Conservation (phyloP, 2,888 invertebrate genomes). For the Machimus atricapillus region DNA sequence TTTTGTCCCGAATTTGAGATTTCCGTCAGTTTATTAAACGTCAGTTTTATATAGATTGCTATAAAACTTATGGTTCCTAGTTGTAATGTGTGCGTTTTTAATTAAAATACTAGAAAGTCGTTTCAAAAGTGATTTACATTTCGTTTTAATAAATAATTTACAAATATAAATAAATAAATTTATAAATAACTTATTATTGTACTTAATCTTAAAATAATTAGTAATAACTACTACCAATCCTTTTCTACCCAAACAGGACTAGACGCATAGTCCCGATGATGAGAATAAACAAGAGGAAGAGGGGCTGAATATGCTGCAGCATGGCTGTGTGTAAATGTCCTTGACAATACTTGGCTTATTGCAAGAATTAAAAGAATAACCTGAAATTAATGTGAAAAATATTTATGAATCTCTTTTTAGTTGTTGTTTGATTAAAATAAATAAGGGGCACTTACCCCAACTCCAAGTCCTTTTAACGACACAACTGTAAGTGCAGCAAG, state of each 20-base stretch:
- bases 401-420: not conserved
- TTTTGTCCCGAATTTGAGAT: too few relatives aligned
- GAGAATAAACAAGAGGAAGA: slow-evolving; percentile 63
- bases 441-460: slow-evolving; percentile 65
- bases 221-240: slow-evolving; percentile 54
- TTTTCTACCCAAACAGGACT: slow-evolving; percentile 62
- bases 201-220: not conserved
- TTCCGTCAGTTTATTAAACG: too few relatives aligned
- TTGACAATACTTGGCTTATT: slow-evolving; percentile 65
- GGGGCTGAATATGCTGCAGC: slow-evolving; percentile 63
- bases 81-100: too few relatives aligned
- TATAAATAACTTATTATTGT: not conserved
- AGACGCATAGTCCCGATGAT: slow-evolving; percentile 54
- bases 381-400: slow-evolving; percentile 44
- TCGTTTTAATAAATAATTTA: not conserved
- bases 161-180: not conserved
- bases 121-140: not conserved
- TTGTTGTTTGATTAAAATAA: not conserved
- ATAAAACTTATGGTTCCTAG: not conserved
- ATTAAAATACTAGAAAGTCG: not conserved
- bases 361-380: slow-evolving; percentile 67
- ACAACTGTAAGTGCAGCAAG: slow-evolving; percentile 74
- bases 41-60: not conserved
- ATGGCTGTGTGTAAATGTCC: slow-evolving; percentile 59
- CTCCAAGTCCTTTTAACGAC: slow-evolving; percentile 75